Base-by-base conservation (phyloP, 2,888 invertebrate species). In the Drosophila rellima region DNA sequence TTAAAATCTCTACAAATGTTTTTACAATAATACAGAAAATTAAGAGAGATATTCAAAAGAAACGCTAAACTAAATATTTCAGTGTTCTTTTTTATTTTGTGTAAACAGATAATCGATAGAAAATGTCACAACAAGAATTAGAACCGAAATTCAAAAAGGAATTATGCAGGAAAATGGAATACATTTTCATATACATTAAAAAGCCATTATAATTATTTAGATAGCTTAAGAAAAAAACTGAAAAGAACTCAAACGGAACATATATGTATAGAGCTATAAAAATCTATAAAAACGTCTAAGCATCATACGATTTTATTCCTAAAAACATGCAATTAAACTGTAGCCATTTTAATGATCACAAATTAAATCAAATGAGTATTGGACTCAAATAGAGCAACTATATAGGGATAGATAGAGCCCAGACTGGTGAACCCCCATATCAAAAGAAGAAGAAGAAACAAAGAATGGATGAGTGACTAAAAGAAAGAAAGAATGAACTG, bases 401-500 rank as follows among this genome's bases (percentile, higher is more conserved):
- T 35, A 20, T n/a, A 33, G 13, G 15, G 2, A 35, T 39, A 47
- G 3, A 29, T 8, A 26, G 15, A 31, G 29, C 40, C 1, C 40
- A 40, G 44, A 59, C 60, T 68, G 56, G 37, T 69, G 72, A 69
- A 59, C 55, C 55, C 62, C n/a, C 44, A 57, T n/a, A 44, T 6
- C 37, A 23, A 5, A 7, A 29, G 8, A 31, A n/a, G 13, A 20
- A 39, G 56, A 7, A 10, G 20, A 13, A 33, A 18, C 17, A n/a
- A 57, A 33, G 40, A 18, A 18, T 18, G 18, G 10, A 40, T 40
- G 11, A 18, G 18, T 18, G 31, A 31, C 47, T 18, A 6, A 17
- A 47, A 31, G 29, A 29, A 26, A 47, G 59, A 29, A 13, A 35
- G 18, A 23, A 44, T 78, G 54, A 80, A 79, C 62, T 77, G 76